These are phyloP conservation scores for Tolypeutes matacus DNA, from an alignment of 2,797 vertebrate species.

Conservation along the genomic window DNA sequence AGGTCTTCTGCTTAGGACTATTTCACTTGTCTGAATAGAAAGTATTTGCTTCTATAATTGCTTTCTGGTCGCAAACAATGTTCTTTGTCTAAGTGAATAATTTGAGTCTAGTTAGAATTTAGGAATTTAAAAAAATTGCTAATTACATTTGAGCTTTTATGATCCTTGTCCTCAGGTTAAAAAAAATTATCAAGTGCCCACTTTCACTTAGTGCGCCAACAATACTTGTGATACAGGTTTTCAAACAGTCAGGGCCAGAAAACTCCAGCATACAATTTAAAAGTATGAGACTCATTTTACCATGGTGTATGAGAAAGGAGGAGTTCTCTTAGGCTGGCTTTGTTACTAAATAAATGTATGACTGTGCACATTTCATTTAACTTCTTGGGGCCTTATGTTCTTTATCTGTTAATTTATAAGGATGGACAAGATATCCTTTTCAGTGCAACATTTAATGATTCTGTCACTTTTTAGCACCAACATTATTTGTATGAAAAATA, in stretches of 20 bases:
- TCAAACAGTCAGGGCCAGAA: neutral
- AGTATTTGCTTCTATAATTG: slow-evolving; percentile 76
- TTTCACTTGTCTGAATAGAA: slow-evolving; percentile 69
- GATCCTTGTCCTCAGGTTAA: slow-evolving; percentile 29
- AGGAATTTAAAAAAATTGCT: neutral
- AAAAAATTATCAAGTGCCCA: neutral
- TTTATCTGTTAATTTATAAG: neutral
- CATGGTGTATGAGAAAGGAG: neutral
- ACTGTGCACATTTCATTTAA: neutral
- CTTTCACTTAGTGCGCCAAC: neutral
- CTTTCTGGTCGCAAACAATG: slow-evolving; percentile 54
- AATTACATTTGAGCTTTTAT: slow-evolving; percentile 64
- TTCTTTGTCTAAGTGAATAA: slow-evolving; percentile 63
- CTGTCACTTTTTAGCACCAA: neutral
- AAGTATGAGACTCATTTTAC: neutral
- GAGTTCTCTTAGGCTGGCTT: neutral
- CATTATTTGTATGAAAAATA: neutral
- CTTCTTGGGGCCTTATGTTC: neutral
- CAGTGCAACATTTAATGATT: neutral
- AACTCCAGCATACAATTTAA: neutral
- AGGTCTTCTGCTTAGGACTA: neutral
- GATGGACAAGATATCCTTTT: neutral
- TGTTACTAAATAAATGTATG: neutral
- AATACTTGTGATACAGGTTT: neutral
- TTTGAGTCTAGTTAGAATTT: slow-evolving; percentile 62